phyloP scores from a whole-genome alignment of 2,888 invertebrate species.

The Atethmia centrago region DNA sequence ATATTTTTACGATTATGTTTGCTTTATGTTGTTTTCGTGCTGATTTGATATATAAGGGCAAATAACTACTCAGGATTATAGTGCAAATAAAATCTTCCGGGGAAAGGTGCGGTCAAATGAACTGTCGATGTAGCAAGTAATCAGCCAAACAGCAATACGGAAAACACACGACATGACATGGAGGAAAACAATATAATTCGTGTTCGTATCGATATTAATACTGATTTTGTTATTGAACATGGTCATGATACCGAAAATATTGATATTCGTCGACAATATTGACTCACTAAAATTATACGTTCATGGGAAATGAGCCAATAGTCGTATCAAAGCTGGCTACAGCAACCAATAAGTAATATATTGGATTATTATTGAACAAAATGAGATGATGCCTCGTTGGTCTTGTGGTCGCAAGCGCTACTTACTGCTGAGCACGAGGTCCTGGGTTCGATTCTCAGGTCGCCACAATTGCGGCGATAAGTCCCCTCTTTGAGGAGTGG shows the following conservation, averaged over 20 bases:
- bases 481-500: too few species aligned
- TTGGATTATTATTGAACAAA: too few species aligned
- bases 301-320: not conserved
- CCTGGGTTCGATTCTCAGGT: too few species aligned
- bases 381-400: too few species aligned
- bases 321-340: not conserved
- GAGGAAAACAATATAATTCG: conserved; percentile 7
- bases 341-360: too few species aligned
- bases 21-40: conserved; percentile 44
- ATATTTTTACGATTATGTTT: conserved; percentile 51
- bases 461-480: too few species aligned
- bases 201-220: not conserved
- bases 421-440: too few species aligned
- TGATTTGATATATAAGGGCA: conserved; percentile 3
- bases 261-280: not conserved
- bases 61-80: not conserved
- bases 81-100: conserved; percentile 2
- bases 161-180: not conserved
- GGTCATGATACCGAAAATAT: conserved; percentile 1
- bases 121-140: not conserved
- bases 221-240: not conserved
- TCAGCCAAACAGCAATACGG: not conserved
- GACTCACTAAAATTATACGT: not conserved
- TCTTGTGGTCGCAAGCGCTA: too few species aligned
- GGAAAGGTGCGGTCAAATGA: not conserved